A percentile compares a stretch with the other conserved stretches of the same genome.
These are phyloP conservation scores for Cyclura pinguis DNA, from an alignment of 2,797 vertebrate genomes.

Conservation along the genomic window DNA sequence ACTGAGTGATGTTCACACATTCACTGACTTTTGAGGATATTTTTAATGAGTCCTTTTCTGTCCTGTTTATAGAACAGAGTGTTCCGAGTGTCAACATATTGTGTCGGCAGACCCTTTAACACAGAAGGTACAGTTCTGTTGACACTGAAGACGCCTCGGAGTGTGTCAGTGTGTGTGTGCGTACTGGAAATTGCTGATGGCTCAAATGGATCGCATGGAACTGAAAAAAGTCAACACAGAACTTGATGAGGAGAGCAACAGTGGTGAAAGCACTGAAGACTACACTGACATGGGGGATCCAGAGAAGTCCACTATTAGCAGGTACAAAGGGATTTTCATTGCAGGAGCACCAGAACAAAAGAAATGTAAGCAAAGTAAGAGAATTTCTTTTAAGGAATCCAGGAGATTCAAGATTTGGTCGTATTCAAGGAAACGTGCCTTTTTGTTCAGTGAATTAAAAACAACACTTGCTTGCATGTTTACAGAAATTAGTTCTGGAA, in stretches of 20 bases:
- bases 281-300: constrained; percentile 80
- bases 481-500: not conserved
- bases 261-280: constrained; percentile 88
- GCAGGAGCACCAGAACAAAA: not conserved
- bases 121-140: constrained; percentile 71
- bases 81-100: constrained; percentile 71
- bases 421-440: not conserved
- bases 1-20: constrained; percentile 54
- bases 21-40: constrained; percentile 72
- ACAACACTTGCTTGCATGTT: not conserved
- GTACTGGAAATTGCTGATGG: constrained; percentile 72
- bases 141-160: constrained; percentile 71
- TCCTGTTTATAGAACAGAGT: constrained; percentile 82
- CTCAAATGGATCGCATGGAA: constrained; percentile 91
- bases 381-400: not conserved
- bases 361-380: not conserved
- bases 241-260: constrained; percentile 87
- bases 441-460: not conserved
- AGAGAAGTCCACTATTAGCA: constrained; percentile 89
- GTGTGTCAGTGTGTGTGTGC: constrained; percentile 50
- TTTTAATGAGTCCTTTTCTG: constrained; percentile 68
- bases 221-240: constrained; percentile 89
- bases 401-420: not conserved
- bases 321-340: constrained; percentile 76
- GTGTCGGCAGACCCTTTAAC: constrained; percentile 57